A percentile compares a stretch with the other conserved stretches of the same genome.
These are phyloP conservation scores for Taeniopygia guttata DNA, from an alignment of 2,797 vertebrate genomes.

Conservation along the genomic window DNA sequence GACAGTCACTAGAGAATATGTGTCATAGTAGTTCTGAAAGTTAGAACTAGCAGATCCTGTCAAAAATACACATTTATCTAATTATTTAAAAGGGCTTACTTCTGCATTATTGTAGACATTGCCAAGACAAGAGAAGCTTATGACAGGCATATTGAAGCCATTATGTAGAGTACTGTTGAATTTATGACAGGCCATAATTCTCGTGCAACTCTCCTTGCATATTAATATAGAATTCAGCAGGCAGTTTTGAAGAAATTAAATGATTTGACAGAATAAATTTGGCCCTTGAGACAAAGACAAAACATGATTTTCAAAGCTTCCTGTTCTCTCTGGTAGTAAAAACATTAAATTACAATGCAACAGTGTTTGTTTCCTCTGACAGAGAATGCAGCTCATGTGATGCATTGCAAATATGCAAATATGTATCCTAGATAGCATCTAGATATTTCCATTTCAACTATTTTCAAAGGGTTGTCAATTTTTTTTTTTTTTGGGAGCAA, in stretches of 20 bases:
- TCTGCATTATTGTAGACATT: slow-evolving; percentile 18
- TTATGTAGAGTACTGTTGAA: slow-evolving; percentile 53
- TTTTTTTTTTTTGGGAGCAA: background rate
- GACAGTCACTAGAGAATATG: background rate
- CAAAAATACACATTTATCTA: slow-evolving; percentile 44
- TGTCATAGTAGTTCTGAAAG: background rate
- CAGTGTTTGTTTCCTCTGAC: slow-evolving; percentile 5
- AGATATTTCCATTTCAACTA: background rate
- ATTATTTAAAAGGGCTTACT: slow-evolving; percentile 48
- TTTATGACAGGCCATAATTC: slow-evolving; percentile 60
- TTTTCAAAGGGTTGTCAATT: accelerated
- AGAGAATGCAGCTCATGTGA: background rate
- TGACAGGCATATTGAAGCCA: slow-evolving; percentile 49
- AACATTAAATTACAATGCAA: background rate
- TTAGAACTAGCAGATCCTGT: slow-evolving; percentile 4
- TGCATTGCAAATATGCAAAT: background rate
- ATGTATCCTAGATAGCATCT: background rate
- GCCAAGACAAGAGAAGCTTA: slow-evolving; percentile 42
- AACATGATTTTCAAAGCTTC: background rate
- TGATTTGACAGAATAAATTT: slow-evolving; percentile 48
- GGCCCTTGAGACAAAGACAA: slow-evolving; percentile 29
- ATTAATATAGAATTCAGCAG: slow-evolving; percentile 33
- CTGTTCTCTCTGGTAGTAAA: background rate
- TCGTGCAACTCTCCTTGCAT: slow-evolving; percentile 34
- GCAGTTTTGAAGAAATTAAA: slow-evolving; percentile 54